phyloP scores from a whole-genome alignment of 2,888 invertebrate genomes.

The Xestia ashworthii region DNA sequence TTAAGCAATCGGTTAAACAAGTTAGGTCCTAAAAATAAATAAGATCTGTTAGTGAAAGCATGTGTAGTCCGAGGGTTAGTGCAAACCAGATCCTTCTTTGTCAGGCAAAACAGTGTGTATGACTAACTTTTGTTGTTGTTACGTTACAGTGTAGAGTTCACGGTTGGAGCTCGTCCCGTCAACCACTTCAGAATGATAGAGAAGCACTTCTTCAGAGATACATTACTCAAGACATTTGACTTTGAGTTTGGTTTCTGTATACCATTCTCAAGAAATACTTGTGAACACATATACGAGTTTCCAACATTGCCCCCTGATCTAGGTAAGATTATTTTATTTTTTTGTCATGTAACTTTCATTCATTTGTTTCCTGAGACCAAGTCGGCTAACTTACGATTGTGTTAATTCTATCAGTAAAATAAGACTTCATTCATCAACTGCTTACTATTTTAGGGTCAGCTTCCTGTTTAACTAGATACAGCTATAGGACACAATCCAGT shows the following conservation, averaged over 20 bases:
- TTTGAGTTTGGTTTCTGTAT: slow-evolving; percentile 99
- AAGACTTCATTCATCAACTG: not conserved
- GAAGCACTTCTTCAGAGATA: slow-evolving; percentile 98
- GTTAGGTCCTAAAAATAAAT: too few species aligned
- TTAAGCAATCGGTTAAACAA: too few species aligned
- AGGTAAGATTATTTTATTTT: slow-evolving; percentile 90
- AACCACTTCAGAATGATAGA: slow-evolving; percentile 99
- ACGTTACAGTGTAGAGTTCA: slow-evolving; percentile 97
- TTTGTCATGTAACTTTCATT: slow-evolving; percentile 60
- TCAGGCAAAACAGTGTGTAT: not conserved
- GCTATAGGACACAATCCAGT: too few species aligned
- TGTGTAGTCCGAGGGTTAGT: too few species aligned
- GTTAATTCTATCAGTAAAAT: not conserved
- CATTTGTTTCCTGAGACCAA: not conserved
- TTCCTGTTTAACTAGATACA: not conserved
- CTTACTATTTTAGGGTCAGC: not conserved
- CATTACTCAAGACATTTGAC: slow-evolving; percentile 98
- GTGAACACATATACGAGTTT: slow-evolving; percentile 99
- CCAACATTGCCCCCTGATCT: slow-evolving; percentile 96
- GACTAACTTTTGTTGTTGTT: not conserved
- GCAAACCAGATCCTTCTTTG: not conserved
- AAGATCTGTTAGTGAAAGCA: too few species aligned
- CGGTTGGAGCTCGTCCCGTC: slow-evolving; percentile 97
- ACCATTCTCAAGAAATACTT: slow-evolving; percentile 98
- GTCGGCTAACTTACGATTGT: not conserved